phyloP scores from a whole-genome alignment of 2,797 vertebrate genomes.

The Falco rusticolus region DNA sequence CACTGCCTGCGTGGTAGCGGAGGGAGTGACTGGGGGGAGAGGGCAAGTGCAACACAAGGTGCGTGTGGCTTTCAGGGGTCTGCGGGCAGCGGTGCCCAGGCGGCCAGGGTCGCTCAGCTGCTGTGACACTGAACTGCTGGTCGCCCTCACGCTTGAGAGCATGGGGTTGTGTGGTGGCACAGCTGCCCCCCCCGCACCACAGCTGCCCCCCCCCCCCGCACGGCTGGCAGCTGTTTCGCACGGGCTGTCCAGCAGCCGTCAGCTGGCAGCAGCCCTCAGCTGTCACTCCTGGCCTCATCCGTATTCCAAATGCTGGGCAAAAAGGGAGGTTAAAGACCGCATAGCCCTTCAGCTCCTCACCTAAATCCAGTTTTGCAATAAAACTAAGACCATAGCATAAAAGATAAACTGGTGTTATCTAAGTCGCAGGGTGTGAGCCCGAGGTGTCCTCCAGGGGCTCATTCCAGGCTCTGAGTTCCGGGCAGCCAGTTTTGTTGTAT shows the following conservation, averaged over 20 bases:
- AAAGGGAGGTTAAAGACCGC: neutral
- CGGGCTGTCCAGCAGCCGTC: neutral
- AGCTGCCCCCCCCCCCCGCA: too few relatives aligned
- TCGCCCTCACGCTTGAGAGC: too few relatives aligned
- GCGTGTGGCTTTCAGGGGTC: rapidly evolving
- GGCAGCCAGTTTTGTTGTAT: neutral
- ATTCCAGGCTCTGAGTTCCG: neutral
- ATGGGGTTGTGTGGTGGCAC: too few relatives aligned
- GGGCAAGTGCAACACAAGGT: neutral
- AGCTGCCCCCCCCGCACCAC: too few relatives aligned
- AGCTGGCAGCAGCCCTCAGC: constrained; percentile 23
- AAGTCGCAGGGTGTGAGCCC: neutral
- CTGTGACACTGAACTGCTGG: too few relatives aligned
- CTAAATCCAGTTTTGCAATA: neutral
- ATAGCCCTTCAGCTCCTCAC: neutral
- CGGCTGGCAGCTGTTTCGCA: neutral
- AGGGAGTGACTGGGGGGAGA: rapidly evolving
- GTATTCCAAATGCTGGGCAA: neutral
- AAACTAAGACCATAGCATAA: neutral
- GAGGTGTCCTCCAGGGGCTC: neutral
- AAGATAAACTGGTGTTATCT: constrained; percentile 8
- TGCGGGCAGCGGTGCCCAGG: neutral
- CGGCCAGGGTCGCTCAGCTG: neutral
- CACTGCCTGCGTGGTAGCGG: neutral
- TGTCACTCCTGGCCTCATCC: neutral